A percentile compares a stretch with the other conserved stretches of the same genome.
Conservation (phyloP, 2,113 vertebrate genomes). For the Holacanthus passer region DNA sequence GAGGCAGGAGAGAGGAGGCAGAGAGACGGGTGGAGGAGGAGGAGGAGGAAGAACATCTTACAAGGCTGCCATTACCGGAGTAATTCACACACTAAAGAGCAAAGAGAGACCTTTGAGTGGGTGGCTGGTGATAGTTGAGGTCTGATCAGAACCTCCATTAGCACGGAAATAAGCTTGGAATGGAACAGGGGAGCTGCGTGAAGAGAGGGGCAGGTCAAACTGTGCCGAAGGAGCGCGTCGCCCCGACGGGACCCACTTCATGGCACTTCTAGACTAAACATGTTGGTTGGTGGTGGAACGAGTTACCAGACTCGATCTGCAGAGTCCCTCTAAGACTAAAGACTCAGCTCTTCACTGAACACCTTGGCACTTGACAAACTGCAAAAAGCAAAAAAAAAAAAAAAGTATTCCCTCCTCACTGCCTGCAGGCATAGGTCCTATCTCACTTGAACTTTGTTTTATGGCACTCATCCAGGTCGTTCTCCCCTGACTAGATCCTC, state of each 20-base stretch:
- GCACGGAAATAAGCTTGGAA: slow-evolving; percentile 63
- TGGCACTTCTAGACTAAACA: slow-evolving; percentile 26
- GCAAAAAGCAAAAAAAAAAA: too few species aligned
- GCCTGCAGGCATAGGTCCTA: too few species aligned
- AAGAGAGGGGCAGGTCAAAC: slow-evolving; percentile 31
- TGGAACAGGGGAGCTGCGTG: slow-evolving; percentile 46
- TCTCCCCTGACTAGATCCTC: too few species aligned
- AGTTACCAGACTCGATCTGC: too few species aligned
- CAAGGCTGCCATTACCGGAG: slow-evolving; percentile 75
- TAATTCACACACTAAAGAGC: slow-evolving; percentile 74
- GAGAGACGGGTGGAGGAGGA: slow-evolving; percentile 41
- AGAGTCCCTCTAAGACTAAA: too few species aligned
- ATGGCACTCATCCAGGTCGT: too few species aligned
- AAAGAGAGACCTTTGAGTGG: slow-evolving; percentile 71
- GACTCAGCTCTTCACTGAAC: too few species aligned
- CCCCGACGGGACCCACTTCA: slow-evolving; percentile 31
- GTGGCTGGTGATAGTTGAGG: slow-evolving; percentile 62
- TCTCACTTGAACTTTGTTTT: too few species aligned
- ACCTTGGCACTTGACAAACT: too few species aligned
- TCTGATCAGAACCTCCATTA: slow-evolving; percentile 75
- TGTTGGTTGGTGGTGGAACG: too few species aligned
- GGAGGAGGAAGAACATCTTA: slow-evolving; percentile 68
- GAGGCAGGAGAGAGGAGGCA: slow-evolving; percentile 30
- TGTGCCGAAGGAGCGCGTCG: slow-evolving; percentile 20
- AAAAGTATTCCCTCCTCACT: too few species aligned